Evolutionary conservation across 2,797 vertebrate genomes (phyloP).

Genomic region (Sarcoramphus papa): DNA sequence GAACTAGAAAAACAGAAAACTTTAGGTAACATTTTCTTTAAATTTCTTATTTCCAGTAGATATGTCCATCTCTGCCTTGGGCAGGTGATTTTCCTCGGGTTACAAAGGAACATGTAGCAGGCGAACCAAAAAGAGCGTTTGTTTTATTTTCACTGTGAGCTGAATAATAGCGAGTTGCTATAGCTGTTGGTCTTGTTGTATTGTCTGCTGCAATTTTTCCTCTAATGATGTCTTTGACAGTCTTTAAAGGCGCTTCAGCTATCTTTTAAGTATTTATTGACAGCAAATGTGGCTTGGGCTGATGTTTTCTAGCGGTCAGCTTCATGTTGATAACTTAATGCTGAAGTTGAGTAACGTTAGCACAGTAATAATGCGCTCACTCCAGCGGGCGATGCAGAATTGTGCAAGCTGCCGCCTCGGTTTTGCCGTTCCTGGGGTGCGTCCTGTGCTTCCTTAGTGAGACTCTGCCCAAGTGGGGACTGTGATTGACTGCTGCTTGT

Average conservation of each 20-base stretch:
- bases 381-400: background rate
- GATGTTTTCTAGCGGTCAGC: background rate
- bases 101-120: background rate
- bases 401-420: rapidly evolving
- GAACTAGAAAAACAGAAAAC: background rate
- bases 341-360: background rate
- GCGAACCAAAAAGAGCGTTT: background rate
- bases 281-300: background rate
- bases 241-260: background rate
- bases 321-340: background rate
- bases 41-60: background rate
- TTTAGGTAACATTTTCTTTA: background rate
- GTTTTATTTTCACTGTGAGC: background rate
- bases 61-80: background rate
- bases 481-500: background rate
- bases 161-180: background rate
- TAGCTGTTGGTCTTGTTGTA: background rate
- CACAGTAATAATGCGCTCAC: rapidly evolving
- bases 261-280: background rate
- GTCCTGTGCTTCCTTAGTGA: background rate
- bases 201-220: background rate
- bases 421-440: background rate
- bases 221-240: background rate
- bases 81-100: background rate
- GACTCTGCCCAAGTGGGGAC: background rate